phyloP scores from a whole-genome alignment of 2,888 invertebrate genomes.

The Gryllus longicercus region DNA sequence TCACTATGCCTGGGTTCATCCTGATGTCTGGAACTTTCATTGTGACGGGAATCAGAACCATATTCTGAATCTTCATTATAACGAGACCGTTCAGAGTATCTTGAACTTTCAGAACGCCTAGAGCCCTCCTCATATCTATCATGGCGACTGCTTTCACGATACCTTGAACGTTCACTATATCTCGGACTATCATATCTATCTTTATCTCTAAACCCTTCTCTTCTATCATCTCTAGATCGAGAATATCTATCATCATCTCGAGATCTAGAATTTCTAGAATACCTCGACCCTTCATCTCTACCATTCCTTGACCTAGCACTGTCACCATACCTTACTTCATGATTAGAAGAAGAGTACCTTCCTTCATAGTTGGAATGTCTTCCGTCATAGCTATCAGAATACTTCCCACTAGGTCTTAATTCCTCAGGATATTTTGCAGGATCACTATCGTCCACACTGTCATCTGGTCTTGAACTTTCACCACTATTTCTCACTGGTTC shows the following conservation, averaged over 20 bases:
- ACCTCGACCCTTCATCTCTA: slow-evolving; percentile 30
- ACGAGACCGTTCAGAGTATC: not conserved
- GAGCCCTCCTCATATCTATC: slow-evolving; percentile 26
- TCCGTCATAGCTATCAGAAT: slow-evolving; percentile 19
- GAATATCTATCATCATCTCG: slow-evolving; percentile 20
- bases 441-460: slow-evolving; percentile 20
- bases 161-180: slow-evolving; percentile 18
- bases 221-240: slow-evolving; percentile 24
- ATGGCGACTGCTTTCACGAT: slow-evolving; percentile 5
- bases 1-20: slow-evolving; percentile 26
- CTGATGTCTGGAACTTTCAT: slow-evolving; percentile 24
- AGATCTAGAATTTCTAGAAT: slow-evolving; percentile 19
- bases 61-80: slow-evolving; percentile 19
- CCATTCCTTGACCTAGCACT: slow-evolving; percentile 28
- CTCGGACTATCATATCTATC: slow-evolving; percentile 25
- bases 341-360: slow-evolving; percentile 24
- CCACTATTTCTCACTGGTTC: slow-evolving; percentile 19
- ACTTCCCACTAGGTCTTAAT: slow-evolving; percentile 26
- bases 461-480: not conserved
- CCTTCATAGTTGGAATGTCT: slow-evolving; percentile 28
- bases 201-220: slow-evolving; percentile 23
- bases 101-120: slow-evolving; percentile 11
- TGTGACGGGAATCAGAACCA: slow-evolving; percentile 21
- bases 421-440: not conserved
- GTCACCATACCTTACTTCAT: slow-evolving; percentile 25